Base-by-base conservation (phyloP, 2,888 invertebrate genomes). In the Phasia obesa region DNA sequence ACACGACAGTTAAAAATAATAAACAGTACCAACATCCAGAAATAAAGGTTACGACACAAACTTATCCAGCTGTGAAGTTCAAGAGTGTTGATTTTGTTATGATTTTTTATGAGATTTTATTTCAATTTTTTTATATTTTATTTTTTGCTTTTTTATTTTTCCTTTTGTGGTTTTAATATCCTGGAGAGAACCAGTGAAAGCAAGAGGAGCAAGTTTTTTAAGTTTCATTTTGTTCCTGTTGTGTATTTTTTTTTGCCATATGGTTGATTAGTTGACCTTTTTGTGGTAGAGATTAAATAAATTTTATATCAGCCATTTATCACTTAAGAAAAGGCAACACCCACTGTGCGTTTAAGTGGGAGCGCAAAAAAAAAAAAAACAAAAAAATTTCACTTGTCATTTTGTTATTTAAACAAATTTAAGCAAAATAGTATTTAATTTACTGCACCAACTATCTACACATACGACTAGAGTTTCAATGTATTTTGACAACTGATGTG, bases 401-500 rank as follows among this genome's bases (percentile, higher is more conserved):
- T 67, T 59, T 19, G 25, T 42, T 42, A 17, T 59, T 21, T 13
- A 55, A 27, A 21, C 6, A 64, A 31, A 69, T 35, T 62, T 64
- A 59, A 19, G 49, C 19, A 57, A 64, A 6, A 55, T 11, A 57
- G 59, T 71, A 60, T 59, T 59, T 49, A 31, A 6, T 9, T 27
- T 6, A 25, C 23, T 47, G 19, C n/a, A 76, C 49, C 49, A 65
- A 44, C 31, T 59, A 51, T 53, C 17, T 51, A 4, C 13, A 59
- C 53, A 23, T 59, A 2, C 11, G 53, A 38, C 60, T 21, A 25
- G 2, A 87, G 80, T 88, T 62, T 77, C 69, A 60, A 62, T 77
- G 70, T 89, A 88, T 89, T 89, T 88, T 90, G 90, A 89, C 89
- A 89, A 89, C 88, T 89, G 88, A 89, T 88, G 87, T 89, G 89